Percentiles rank a stretch among this genome's conserved stretches.
These are phyloP conservation scores for Sus cebifrons DNA, from an alignment of 2,797 vertebrate genomes.

Conservation along the genomic window DNA sequence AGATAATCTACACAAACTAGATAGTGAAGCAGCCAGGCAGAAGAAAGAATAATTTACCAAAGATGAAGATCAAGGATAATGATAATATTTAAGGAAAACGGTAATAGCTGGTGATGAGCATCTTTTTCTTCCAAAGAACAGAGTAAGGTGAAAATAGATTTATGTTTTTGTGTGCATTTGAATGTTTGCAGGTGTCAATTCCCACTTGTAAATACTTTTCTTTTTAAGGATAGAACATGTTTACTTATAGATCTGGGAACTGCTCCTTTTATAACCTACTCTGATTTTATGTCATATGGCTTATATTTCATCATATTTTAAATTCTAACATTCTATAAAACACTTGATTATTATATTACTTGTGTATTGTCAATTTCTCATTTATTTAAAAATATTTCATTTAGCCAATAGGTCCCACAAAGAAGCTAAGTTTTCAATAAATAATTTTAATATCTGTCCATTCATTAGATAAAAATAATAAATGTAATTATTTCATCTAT, in stretches of 20 bases:
- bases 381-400: conserved; percentile 43
- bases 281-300: neutral
- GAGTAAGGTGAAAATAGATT: neutral
- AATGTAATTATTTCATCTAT: neutral
- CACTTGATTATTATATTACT: neutral
- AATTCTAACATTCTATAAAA: neutral
- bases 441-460: neutral
- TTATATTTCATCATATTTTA: conserved; percentile 36
- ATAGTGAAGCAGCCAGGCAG: neutral
- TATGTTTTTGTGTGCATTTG: neutral
- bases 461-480: neutral
- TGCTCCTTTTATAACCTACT: neutral
- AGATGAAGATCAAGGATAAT: neutral
- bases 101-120: neutral
- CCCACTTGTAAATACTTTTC: neutral
- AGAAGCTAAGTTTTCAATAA: neutral
- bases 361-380: neutral
- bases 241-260: neutral
- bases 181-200: neutral
- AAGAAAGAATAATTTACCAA: neutral
- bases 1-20: neutral
- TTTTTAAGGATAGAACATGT: neutral
- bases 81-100: neutral
- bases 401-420: neutral
- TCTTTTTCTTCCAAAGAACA: neutral